phyloP scores from a whole-genome alignment of 2,113 vertebrate genomes.

The Ploceus nigricollis region DNA sequence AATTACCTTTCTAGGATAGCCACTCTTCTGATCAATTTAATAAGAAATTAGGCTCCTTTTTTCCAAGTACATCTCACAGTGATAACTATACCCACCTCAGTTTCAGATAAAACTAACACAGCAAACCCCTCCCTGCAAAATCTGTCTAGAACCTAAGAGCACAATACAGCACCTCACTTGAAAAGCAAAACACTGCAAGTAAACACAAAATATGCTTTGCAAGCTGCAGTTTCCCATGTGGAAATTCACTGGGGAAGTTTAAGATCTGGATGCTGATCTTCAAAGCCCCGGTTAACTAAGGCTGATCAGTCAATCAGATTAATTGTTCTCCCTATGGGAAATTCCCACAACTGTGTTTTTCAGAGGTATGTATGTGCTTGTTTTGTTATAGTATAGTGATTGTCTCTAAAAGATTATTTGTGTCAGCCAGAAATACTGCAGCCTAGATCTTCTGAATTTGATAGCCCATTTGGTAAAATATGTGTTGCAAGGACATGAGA shows the following conservation, averaged over 20 bases:
- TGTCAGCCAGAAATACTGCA: background rate
- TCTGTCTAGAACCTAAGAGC: background rate
- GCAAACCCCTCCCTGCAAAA: background rate
- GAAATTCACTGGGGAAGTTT: background rate
- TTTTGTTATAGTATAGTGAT: background rate
- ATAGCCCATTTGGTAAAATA: background rate
- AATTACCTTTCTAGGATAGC: background rate
- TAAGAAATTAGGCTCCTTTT: background rate
- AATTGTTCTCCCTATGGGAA: background rate
- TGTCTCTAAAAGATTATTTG: background rate
- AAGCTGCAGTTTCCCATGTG: background rate
- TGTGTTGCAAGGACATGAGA: background rate
- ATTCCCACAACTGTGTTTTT: background rate
- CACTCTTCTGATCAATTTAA: background rate
- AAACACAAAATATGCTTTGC: background rate
- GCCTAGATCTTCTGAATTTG: background rate
- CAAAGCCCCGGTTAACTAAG: background rate
- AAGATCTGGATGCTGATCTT: background rate
- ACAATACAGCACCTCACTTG: background rate
- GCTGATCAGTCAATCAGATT: background rate
- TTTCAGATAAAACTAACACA: background rate
- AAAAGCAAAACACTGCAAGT: background rate
- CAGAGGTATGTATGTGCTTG: background rate
- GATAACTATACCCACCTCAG: background rate
- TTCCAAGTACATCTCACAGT: background rate